Percentiles rank a stretch among this genome's conserved stretches.
Evolutionary conservation across 1,140 invertebrate species (phyloP).

Genomic region (Cyrtorhinus lividipennis): DNA sequence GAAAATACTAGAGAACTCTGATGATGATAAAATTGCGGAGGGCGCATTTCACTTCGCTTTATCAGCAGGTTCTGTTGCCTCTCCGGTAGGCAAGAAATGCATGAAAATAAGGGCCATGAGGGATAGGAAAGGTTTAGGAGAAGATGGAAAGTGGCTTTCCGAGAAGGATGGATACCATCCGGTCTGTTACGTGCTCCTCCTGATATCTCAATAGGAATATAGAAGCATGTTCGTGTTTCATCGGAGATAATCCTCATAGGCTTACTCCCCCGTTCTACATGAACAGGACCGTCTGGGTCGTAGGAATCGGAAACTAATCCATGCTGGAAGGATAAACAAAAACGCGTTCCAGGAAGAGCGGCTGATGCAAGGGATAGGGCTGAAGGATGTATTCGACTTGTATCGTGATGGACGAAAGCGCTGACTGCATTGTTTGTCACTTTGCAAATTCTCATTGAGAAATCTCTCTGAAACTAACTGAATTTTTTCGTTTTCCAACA

Average conservation of each 20-base stretch:
- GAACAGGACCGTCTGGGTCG: too few species aligned
- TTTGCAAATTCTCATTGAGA: too few species aligned
- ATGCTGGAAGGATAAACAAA: too few species aligned
- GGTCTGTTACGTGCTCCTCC: not conserved
- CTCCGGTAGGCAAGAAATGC: not conserved
- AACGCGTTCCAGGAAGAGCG: not conserved
- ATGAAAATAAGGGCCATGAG: not conserved
- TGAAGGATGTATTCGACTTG: not conserved
- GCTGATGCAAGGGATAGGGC: not conserved
- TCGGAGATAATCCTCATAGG: not conserved
- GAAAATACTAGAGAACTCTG: too few species aligned
- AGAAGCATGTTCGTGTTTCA: not conserved
- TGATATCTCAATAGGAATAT: not conserved
- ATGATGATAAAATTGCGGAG: not conserved
- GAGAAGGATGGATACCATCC: not conserved
- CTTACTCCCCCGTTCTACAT: too few species aligned
- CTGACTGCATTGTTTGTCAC: too few species aligned
- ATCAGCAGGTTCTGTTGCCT: not conserved
- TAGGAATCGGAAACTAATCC: too few species aligned
- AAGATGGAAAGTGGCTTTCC: not conserved
- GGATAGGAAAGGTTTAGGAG: not conserved
- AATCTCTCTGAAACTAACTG: too few species aligned
- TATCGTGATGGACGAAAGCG: too few species aligned
- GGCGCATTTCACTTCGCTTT: not conserved
- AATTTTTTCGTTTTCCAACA: too few species aligned